Percentiles rank a stretch among this genome's conserved stretches.
Evolutionary conservation across 2,888 invertebrate genomes (phyloP).

Genomic region (Helleia helle): DNA sequence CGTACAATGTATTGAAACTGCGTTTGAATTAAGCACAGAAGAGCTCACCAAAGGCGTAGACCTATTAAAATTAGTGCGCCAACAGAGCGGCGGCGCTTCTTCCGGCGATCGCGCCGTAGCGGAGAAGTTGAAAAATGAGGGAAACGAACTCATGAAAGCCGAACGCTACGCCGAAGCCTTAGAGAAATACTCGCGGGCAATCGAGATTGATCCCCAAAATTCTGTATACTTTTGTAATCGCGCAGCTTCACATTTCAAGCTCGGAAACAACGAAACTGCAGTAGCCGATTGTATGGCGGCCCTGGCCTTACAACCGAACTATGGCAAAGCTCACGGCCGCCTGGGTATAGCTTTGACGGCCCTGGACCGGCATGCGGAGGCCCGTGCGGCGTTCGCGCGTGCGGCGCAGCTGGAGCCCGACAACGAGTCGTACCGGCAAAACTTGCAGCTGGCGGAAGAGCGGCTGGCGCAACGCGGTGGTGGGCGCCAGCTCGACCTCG

Average conservation of each 20-base stretch:
- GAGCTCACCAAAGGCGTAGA: constrained; percentile 50
- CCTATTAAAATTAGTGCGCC: constrained; percentile 42
- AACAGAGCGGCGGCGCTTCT: constrained; percentile 27
- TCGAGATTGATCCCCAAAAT: constrained; percentile 89
- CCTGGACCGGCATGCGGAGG: constrained; percentile 86
- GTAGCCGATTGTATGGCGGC: constrained; percentile 94
- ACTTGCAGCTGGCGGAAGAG: constrained; percentile 88
- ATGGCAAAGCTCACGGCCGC: constrained; percentile 96
- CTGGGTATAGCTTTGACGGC: constrained; percentile 92
- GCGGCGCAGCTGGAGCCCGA: constrained; percentile 93
- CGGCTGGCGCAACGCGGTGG: constrained; percentile 79
- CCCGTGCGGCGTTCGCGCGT: constrained; percentile 88
- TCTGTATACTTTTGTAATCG: constrained; percentile 98
- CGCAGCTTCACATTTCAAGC: constrained; percentile 94
- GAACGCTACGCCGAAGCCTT: constrained; percentile 88
- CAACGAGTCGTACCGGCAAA: constrained; percentile 91
- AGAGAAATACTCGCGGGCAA: constrained; percentile 89
- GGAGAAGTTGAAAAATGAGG: constrained; percentile 89
- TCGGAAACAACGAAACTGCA: constrained; percentile 87
- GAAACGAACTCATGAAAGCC: constrained; percentile 90
- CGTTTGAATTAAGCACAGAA: constrained; percentile 80
- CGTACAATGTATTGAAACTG: constrained; percentile 93
- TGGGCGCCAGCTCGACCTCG: constrained; percentile 67
- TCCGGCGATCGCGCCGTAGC: constrained; percentile 76
- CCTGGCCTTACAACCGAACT: constrained; percentile 89